Evolutionary conservation across 2,797 vertebrate species (phyloP).

Genomic region (Acomys russatus): DNA sequence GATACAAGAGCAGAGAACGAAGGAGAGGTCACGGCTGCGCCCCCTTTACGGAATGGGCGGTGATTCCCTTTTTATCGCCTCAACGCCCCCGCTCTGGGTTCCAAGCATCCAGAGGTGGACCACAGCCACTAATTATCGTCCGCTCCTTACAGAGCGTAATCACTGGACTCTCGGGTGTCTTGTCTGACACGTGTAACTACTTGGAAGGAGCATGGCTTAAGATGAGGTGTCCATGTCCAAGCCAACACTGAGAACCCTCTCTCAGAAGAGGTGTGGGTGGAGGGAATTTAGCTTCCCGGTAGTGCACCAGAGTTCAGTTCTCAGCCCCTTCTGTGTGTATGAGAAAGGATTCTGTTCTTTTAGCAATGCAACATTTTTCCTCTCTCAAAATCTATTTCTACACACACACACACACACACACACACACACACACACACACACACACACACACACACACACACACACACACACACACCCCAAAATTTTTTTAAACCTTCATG

Average conservation of each 20-base stretch:
- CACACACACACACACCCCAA: too few relatives aligned
- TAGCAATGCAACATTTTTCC: conserved; percentile 29
- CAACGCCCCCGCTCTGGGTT: neutral
- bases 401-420: too few relatives aligned
- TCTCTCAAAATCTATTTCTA: neutral
- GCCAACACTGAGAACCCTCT: neutral
- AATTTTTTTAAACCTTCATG: neutral
- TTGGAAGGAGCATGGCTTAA: neutral
- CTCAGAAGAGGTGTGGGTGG: neutral
- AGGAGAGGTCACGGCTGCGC: neutral
- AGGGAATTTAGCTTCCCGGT: neutral
- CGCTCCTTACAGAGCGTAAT: neutral
- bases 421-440: too few relatives aligned
- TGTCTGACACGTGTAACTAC: neutral
- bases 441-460: too few relatives aligned
- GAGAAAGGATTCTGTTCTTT: neutral
- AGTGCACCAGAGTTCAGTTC: too few relatives aligned
- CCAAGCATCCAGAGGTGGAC: neutral
- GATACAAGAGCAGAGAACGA: too few relatives aligned
- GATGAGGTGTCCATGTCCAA: neutral
- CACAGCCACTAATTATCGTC: neutral
- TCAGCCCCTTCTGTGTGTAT: neutral
- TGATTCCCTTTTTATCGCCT: neutral
- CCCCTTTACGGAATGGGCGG: neutral
- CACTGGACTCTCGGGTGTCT: neutral